Base-by-base conservation (phyloP, 2,888 invertebrate species). In the Glyphotaelius pellucidus region DNA sequence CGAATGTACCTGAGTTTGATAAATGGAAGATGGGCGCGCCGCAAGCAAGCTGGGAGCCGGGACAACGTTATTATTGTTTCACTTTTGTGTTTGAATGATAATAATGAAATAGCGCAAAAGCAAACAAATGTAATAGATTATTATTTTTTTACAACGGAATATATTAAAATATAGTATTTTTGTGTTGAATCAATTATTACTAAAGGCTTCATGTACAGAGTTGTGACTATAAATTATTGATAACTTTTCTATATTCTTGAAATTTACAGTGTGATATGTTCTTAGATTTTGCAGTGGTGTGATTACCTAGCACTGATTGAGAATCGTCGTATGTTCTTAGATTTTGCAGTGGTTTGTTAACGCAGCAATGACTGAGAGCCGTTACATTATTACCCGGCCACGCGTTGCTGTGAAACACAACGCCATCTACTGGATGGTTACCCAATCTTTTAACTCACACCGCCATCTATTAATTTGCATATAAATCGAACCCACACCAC, bases 1-100 rank as follows among this genome's bases (percentile, higher is more conserved):
- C 12, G 86, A n/a, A 86, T n/a, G 86, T 86, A 86, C 86, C 86
- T 86, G 85, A 31, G 38, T 25, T 85, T 85, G 85, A 42, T 42
- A 42, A n/a, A 42, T 86, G 86, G 30, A 42, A 67, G n/a, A 67
- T 67, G 67, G 30, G 47, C n/a, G 42, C 86, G 86, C 86, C 86
- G 30, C 86, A 67, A 67, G 52, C 52, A 19, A 52, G 52, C 19
- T 52, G 52, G 4, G n/a, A 85, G 47, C 86, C n/a, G 86, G 42
- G 47, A 47, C 86, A 86, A 86, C 25, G 42, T 42, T 42, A 42
- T 42, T 86, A 42, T 30, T 38, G 2, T 11, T 2, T 86, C 30
- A 86, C 86, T 86, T 86, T 86, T 86, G n/a, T 86, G 86, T 86
- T 42, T 9, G 86, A 38, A 67, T 67, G 25, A 67, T 25, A 86